Base-by-base conservation (phyloP, 1,140 invertebrate species). In the Microplitis mediator region DNA sequence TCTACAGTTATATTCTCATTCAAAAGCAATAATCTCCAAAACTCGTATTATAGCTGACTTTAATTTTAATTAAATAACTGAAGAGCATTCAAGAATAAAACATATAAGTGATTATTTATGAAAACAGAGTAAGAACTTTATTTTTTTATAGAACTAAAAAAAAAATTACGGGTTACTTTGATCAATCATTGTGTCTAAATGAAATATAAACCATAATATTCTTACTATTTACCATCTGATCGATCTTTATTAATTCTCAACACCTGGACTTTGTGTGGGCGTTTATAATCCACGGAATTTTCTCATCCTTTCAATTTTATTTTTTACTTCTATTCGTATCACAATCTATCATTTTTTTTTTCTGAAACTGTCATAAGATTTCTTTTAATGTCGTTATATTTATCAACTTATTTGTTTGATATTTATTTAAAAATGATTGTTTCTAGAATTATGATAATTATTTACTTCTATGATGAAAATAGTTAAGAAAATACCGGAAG, bases 161-260 rank as follows among this genome's bases (percentile, higher is more conserved):
- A 60, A 60, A 60, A 60, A 32, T 11, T 32, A 3, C 3, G 9
- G 31, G 5, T 60, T 32, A 31, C 16, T 34, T 32, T 31, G 16
- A 60, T 60, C 16, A 32, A 60, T 60, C 31, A 32, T 32, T 32
- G 6, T 23, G 6, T 56, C 16, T 14, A 45, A 11, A 61, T 34
- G 52, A 58, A 23, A 13, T 32, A 39, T 69, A n/a, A 16, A 56
- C 56, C 32, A 56, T 14, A 52, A 36, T 6, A 39, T 36, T 76
- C 58, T 69, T 66, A 64, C 56, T 39, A 69, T 45, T 45, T 45
- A 39, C 60, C 72, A 74, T 68, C 74, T 74, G 75, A 81, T 81
- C 72, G 75, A 73, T 78, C 78, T 73, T 70, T 73, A 76, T 78
- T 80, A 81, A 80, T 81, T 77, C 78, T 60, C 63, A 81, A 80